phyloP scores from a whole-genome alignment of 2,888 invertebrate genomes.

The Exephanes ischioxanthus region DNA sequence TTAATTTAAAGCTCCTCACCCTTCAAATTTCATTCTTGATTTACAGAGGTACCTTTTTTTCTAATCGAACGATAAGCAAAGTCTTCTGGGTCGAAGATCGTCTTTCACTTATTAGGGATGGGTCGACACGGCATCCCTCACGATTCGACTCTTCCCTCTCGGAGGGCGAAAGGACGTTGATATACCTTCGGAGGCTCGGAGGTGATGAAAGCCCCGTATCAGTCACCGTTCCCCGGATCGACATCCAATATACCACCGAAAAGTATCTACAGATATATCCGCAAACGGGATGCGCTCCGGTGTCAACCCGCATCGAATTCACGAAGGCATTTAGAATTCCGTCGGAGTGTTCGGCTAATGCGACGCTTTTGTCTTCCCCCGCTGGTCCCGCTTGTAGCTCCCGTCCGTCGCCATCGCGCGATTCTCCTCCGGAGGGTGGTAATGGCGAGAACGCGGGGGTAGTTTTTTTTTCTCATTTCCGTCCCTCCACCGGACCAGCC shows the following conservation, averaged over 20 bases:
- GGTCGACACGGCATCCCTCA: not conserved
- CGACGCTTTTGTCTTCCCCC: slow-evolving; percentile 77
- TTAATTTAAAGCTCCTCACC: not conserved
- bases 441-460: slow-evolving; percentile 68
- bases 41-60: not conserved
- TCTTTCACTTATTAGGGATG: not conserved
- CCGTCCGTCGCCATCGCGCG: slow-evolving; percentile 44
- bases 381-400: slow-evolving; percentile 13
- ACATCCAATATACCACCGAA: slow-evolving; percentile 28
- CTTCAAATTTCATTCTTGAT: not conserved
- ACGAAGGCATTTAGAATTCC: slow-evolving; percentile 73
- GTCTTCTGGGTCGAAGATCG: not conserved
- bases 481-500: slow-evolving; percentile 1
- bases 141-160: slow-evolving; percentile 16
- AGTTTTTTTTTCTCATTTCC: slow-evolving; percentile 66
- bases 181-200: slow-evolving; percentile 12
- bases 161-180: slow-evolving; percentile 14
- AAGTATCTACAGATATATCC: slow-evolving; percentile 25
- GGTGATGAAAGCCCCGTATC: slow-evolving; percentile 52
- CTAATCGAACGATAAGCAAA: not conserved
- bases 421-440: slow-evolving; percentile 73
- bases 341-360: slow-evolving; percentile 75
- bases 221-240: slow-evolving; percentile 37
- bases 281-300: slow-evolving; percentile 49
- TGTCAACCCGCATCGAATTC: slow-evolving; percentile 70